A percentile compares a stretch with the other conserved stretches of the same genome.
Evolutionary conservation across 2,888 invertebrate genomes (phyloP).

Genomic region (Nowickia ferox): DNA sequence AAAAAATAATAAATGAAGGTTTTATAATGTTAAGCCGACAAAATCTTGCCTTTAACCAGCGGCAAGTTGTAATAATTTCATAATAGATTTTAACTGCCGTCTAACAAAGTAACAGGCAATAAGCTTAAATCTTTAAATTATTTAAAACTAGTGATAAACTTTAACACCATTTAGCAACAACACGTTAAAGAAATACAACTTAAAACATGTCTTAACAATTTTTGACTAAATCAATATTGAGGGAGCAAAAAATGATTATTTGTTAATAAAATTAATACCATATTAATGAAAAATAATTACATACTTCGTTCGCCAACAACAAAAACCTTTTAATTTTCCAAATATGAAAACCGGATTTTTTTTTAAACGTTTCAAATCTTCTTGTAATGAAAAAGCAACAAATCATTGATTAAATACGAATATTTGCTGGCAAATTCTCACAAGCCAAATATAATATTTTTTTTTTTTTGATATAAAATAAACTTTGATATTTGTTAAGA

Average conservation of each 20-base stretch:
- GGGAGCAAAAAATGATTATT: not conserved
- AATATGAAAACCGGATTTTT: conserved; percentile 15
- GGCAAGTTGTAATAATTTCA: too few relatives aligned
- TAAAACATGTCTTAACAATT: conserved; percentile 19
- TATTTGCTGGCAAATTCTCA: conserved; percentile 26
- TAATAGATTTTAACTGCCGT: not conserved
- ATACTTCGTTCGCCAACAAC: not conserved
- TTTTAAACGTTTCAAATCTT: conserved; percentile 14
- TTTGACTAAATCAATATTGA: too few relatives aligned
- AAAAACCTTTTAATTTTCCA: conserved; percentile 24
- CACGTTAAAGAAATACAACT: not conserved
- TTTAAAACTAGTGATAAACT: not conserved
- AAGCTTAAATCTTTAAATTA: conserved; percentile 9
- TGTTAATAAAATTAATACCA: conserved; percentile 13
- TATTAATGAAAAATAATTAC: conserved; percentile 28
- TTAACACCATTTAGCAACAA: conserved; percentile 18
- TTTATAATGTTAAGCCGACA: too few relatives aligned
- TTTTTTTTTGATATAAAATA: not conserved
- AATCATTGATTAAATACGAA: conserved; percentile 28
- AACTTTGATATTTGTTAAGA: conserved; percentile 56
- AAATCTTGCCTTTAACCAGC: too few relatives aligned
- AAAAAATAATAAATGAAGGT: too few relatives aligned
- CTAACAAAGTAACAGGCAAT: not conserved
- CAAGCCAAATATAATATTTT: not conserved
- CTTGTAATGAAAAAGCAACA: conserved; percentile 30